Percentiles rank a stretch among this genome's conserved stretches.
phyloP scores from a whole-genome alignment of 53 echinoderm and acorn worm species.

The Temnopleurus reevesii region DNA sequence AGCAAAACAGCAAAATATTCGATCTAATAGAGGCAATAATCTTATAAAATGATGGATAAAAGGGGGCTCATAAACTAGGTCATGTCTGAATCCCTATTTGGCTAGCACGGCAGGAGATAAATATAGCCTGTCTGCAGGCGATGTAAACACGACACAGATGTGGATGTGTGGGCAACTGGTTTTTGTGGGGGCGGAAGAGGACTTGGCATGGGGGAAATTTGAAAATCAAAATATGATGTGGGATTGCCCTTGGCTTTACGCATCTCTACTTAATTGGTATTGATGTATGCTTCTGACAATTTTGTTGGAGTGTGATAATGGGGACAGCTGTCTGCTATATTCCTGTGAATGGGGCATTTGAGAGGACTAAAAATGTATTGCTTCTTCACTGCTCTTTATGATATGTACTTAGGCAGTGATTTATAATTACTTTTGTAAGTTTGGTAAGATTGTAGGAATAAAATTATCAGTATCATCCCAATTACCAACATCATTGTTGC shows the following conservation, averaged over 20 bases:
- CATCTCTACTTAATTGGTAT: not conserved
- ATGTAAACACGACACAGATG: constrained; percentile 4
- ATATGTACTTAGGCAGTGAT: too few relatives aligned
- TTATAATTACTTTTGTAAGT: too few relatives aligned
- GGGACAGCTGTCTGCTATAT: not conserved
- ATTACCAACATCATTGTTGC: not conserved
- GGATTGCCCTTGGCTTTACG: not conserved
- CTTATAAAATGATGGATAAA: too few relatives aligned
- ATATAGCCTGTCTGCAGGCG: not conserved
- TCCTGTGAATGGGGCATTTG: too few relatives aligned
- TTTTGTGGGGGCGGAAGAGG: not conserved
- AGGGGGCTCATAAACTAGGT: not conserved
- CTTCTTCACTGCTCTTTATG: too few relatives aligned
- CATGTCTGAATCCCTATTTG: not conserved
- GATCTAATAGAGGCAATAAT: not conserved
- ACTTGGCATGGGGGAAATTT: not conserved
- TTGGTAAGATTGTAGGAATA: too few relatives aligned
- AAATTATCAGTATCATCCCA: not conserved
- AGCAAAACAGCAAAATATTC: too few relatives aligned
- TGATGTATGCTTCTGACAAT: not conserved
- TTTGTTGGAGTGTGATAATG: not conserved
- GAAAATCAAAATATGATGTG: constrained; percentile 8
- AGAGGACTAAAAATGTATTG: too few relatives aligned
- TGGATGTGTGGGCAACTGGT: constrained; percentile 27
- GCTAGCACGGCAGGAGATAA: not conserved